Base-by-base conservation (phyloP, 2,113 vertebrate genomes). In the Argyrosomus japonicus region DNA sequence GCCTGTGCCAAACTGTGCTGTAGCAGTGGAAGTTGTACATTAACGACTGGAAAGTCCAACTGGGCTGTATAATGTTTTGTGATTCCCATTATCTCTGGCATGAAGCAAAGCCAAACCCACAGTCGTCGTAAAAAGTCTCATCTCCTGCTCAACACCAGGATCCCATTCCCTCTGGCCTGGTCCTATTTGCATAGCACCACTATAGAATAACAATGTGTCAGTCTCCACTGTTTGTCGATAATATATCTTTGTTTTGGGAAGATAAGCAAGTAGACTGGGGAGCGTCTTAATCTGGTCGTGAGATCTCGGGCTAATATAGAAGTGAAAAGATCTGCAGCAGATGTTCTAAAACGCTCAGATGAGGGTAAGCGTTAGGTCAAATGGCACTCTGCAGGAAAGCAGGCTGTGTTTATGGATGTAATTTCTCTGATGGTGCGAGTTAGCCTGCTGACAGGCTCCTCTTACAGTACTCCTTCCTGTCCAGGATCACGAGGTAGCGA, bases 191-290 rank as follows among this genome's bases (percentile, higher is more conserved):
- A 75, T 40, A 88, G 89, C 75, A 45, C 63, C 15, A 32, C 83
- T 29, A 45, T 51, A 81, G 61, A 90, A 91, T 79, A 87, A 81
- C 80, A 64, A 48, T 29, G 56, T 65, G 57, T 87, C 72, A 5
- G 61, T 81, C 80, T 73, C 47, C 45, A 5, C 68, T 81, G 79
- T 85, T 88, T 81, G 56, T 60, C 58, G 32, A 60, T 89, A 72
- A 88, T 88, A 78, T 56, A 64, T 69, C 84, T 87, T 32, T 90
- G 87, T 91, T 93, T 91, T 89, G 57, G 76, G 83, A 86, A 83
- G 88, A 87, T 75, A 74, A 71, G 81, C 7, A 36, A 43, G 50
- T 8, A 86, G 84, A 50, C 36, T 68, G 70, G 61, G 61, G 67
- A 27, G 29, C 40, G 18, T 45, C 56, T 51, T 68, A 75, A 90